Evolutionary conservation across 2,888 invertebrate genomes (phyloP).

Genomic region (Drosophila incognita): DNA sequence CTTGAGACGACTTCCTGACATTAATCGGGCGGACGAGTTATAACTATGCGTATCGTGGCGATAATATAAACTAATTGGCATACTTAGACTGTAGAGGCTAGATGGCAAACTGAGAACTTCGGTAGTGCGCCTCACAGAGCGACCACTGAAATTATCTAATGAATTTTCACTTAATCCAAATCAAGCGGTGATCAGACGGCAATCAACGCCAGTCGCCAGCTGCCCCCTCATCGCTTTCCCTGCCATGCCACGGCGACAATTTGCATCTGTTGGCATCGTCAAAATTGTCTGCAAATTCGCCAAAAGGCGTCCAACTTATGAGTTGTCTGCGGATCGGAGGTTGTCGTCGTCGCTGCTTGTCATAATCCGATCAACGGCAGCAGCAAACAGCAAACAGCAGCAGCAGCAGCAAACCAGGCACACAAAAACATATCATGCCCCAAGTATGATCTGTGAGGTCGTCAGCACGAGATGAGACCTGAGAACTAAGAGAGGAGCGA

Average conservation of each 20-base stretch:
- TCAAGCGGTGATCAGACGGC: conserved; percentile 75
- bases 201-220: conserved; percentile 50
- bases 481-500: not conserved
- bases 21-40: conserved; percentile 43
- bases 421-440: not conserved
- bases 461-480: conserved; percentile 44
- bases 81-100: conserved; percentile 50
- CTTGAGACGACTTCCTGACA: conserved; percentile 56
- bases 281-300: conserved; percentile 62
- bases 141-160: conserved; percentile 72
- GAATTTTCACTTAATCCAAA: conserved; percentile 80
- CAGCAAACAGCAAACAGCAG: conserved; percentile 48
- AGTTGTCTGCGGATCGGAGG: conserved; percentile 15
- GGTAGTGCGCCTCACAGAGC: conserved; percentile 71
- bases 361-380: conserved; percentile 81
- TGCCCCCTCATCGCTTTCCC: conserved; percentile 4
- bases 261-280: conserved; percentile 77
- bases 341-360: conserved; percentile 70
- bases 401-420: conserved; percentile 20
- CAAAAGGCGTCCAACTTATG: conserved; percentile 26
- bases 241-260: not conserved
- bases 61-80: conserved; percentile 74
- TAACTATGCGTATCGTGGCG: conserved; percentile 27
- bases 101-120: conserved; percentile 17
- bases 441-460: conserved; percentile 66